Conservation (phyloP, 2,888 invertebrate genomes). For the Gryllus longicercus region DNA sequence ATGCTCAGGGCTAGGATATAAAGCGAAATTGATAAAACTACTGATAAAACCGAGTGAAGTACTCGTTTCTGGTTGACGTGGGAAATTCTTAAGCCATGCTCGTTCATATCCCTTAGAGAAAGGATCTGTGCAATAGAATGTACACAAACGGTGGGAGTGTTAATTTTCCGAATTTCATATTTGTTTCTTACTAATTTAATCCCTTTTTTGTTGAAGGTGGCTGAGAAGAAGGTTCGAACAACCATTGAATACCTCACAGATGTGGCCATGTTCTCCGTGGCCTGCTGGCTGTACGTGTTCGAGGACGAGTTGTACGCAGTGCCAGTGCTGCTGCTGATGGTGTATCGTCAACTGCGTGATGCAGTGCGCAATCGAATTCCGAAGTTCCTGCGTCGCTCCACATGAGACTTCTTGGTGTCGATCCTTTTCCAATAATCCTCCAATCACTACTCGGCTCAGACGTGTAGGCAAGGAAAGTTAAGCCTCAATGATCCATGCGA, state of each 20-base stretch:
- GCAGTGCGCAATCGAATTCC: constrained; percentile 12
- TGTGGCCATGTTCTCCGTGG: constrained; percentile 67
- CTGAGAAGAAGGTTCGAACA: constrained; percentile 65
- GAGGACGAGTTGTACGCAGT: constrained; percentile 76
- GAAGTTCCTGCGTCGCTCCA: background rate
- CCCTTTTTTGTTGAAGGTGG: constrained; percentile 44
- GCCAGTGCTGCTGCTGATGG: constrained; percentile 70
- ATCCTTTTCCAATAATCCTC: background rate
- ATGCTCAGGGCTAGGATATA: too few relatives aligned
- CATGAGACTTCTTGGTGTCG: background rate
- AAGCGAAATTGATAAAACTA: too few relatives aligned
- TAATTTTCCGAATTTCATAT: too few relatives aligned
- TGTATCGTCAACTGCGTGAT: constrained; percentile 69
- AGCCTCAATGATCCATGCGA: too few relatives aligned
- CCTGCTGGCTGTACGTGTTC: constrained; percentile 78
- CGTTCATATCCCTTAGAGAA: too few relatives aligned
- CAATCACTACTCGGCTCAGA: too few relatives aligned
- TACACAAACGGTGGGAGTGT: too few relatives aligned
- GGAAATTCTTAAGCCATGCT: too few relatives aligned
- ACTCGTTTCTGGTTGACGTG: too few relatives aligned
- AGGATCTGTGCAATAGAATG: too few relatives aligned
- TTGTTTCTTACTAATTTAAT: background rate
- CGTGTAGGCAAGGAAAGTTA: too few relatives aligned
- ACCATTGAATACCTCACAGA: constrained; percentile 71
- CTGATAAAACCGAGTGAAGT: too few relatives aligned